phyloP scores from a whole-genome alignment of 2,113 vertebrate species.

The Aptenodytes patagonicus region DNA sequence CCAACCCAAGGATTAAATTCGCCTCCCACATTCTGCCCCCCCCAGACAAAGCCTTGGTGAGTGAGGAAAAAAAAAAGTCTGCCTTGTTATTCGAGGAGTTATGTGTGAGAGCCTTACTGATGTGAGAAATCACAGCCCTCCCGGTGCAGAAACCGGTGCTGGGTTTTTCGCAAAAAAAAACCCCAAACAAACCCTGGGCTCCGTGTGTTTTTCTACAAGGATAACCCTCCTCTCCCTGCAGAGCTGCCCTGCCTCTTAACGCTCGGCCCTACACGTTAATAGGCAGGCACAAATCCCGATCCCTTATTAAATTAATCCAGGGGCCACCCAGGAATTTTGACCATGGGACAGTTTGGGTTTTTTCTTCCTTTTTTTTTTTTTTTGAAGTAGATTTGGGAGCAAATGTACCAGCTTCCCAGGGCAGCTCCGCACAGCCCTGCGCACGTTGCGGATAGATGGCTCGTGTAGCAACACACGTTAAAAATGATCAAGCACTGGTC shows the following conservation, averaged over 20 bases:
- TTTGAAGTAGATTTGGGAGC: neutral
- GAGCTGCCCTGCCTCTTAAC: neutral
- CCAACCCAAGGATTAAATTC: conserved; percentile 2
- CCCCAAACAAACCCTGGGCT: neutral
- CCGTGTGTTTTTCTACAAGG: neutral
- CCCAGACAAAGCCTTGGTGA: neutral
- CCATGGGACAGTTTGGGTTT: neutral
- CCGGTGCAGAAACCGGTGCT: rapidly evolving
- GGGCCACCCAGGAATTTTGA: neutral
- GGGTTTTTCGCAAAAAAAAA: neutral
- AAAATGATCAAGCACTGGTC: neutral
- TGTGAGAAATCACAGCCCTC: neutral
- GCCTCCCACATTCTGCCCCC: neutral
- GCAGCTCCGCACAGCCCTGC: neutral
- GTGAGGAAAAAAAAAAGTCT: neutral
- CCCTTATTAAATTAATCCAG: neutral
- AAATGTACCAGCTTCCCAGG: neutral
- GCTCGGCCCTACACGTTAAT: neutral
- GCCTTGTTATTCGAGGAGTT: neutral
- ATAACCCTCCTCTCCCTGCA: neutral
- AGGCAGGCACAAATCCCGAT: neutral
- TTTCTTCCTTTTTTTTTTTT: neutral
- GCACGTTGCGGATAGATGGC: rapidly evolving
- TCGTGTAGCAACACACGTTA: neutral
- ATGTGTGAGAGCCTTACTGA: neutral